Conservation (phyloP, 2,113 vertebrate species). For the Calypte anna region DNA sequence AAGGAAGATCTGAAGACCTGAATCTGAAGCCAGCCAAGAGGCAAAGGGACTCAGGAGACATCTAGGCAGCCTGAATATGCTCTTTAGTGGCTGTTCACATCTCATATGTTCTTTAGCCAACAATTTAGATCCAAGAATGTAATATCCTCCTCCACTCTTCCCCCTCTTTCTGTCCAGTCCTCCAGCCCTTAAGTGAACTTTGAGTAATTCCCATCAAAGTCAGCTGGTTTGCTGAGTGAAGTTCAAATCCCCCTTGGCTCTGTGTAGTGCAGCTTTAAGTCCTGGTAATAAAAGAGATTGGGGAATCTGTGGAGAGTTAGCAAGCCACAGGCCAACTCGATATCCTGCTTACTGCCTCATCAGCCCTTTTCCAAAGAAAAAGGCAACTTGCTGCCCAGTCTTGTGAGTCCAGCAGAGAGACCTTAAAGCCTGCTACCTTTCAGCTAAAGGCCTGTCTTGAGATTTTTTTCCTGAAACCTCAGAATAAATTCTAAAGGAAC, state of each 20-base stretch:
- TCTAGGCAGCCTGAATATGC: conserved; percentile 45
- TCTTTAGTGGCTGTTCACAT: conserved; percentile 69
- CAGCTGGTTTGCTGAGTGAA: conserved; percentile 54
- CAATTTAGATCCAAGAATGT: conserved; percentile 65
- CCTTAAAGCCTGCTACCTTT: not conserved
- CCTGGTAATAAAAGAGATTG: conserved; percentile 49
- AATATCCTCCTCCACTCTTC: conserved; percentile 49
- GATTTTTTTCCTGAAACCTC: not conserved
- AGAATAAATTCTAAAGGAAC: not conserved
- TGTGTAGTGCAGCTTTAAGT: conserved; percentile 7
- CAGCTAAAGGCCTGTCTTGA: conserved; percentile 4
- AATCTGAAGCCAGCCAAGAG: conserved; percentile 68
- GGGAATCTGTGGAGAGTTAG: conserved; percentile 19
- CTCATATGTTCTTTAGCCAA: conserved; percentile 51
- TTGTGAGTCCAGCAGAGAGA: not conserved
- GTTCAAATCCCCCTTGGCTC: conserved; percentile 54
- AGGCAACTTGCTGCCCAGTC: not conserved
- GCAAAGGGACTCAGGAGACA: conserved; percentile 60
- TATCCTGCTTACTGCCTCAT: conserved; percentile 45
- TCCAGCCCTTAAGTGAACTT: conserved; percentile 58
- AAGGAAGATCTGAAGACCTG: conserved; percentile 58
- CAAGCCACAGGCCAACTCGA: conserved; percentile 26
- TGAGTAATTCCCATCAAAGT: conserved; percentile 59
- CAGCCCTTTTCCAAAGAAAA: conserved; percentile 25
- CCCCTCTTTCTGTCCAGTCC: conserved; percentile 38